Conservation (phyloP, 2,888 invertebrate genomes). For the Nomada lathburiana region DNA sequence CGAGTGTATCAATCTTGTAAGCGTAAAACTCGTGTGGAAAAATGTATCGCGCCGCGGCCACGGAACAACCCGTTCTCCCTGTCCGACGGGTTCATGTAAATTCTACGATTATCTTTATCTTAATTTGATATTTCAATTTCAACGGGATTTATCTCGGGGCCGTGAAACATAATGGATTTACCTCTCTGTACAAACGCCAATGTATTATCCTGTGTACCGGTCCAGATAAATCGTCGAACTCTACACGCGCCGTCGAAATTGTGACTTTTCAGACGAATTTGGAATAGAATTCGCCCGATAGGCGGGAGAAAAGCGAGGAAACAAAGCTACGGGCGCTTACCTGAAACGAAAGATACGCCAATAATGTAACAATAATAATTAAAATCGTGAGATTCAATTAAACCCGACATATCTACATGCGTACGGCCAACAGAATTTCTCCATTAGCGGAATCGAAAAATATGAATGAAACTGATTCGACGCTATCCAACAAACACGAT, state of each 20-base stretch:
- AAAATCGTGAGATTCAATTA: no score
- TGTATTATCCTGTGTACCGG: background rate
- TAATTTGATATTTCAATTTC: slow-evolving; percentile 54
- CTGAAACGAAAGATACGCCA: background rate
- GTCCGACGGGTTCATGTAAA: slow-evolving; percentile 35
- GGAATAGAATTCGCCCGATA: background rate
- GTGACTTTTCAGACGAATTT: no score
- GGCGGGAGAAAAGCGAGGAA: background rate
- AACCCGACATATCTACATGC: background rate
- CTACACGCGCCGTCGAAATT: background rate
- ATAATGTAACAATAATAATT: background rate
- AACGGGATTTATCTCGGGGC: slow-evolving; percentile 21
- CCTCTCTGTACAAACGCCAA: slow-evolving; percentile 28
- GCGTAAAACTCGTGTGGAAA: background rate
- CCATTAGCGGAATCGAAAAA: background rate
- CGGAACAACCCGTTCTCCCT: slow-evolving; percentile 16
- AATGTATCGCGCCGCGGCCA: background rate
- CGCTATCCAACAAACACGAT: no score
- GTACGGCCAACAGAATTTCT: no score
- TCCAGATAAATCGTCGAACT: slow-evolving; percentile 28
- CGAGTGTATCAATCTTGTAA: background rate
- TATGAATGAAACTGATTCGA: background rate
- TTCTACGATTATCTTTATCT: slow-evolving; percentile 39
- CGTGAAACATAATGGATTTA: slow-evolving; percentile 20
- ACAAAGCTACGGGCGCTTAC: background rate